Evolutionary conservation across 1,140 invertebrate species (phyloP).

Genomic region (Drosophila chauvacae): DNA sequence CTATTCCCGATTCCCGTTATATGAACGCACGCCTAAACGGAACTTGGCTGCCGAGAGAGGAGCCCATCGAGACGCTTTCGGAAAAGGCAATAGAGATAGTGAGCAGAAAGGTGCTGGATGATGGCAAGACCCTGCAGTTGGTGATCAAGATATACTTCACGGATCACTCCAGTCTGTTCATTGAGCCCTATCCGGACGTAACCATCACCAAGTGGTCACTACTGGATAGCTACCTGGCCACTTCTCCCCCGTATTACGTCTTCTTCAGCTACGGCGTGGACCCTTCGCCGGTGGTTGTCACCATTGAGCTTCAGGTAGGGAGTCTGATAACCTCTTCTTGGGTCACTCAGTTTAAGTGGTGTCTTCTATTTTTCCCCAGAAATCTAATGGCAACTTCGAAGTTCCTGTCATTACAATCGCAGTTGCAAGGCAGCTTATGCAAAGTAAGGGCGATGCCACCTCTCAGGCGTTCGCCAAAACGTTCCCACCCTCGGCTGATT

Average conservation of each 20-base stretch:
- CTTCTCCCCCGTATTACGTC: slow-evolving; percentile 87
- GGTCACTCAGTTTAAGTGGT: not conserved
- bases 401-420: slow-evolving; percentile 28
- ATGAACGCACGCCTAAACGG: slow-evolving; percentile 16
- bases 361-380: slow-evolving; percentile 49
- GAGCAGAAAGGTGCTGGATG: slow-evolving; percentile 20
- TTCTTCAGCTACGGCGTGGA: slow-evolving; percentile 87
- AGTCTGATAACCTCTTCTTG: not conserved
- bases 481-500: slow-evolving; percentile 24
- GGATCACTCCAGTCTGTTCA: slow-evolving; percentile 89
- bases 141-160: slow-evolving; percentile 86
- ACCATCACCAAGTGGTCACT: slow-evolving; percentile 88
- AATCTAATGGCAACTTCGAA: slow-evolving; percentile 72
- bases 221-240: slow-evolving; percentile 85
- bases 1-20: slow-evolving; percentile 85
- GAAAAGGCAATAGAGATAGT: slow-evolving; percentile 26
- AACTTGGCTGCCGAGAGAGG: slow-evolving; percentile 41
- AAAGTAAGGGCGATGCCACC: slow-evolving; percentile 19
- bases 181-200: slow-evolving; percentile 87
- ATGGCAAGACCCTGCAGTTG: slow-evolving; percentile 30
- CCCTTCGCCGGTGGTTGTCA: slow-evolving; percentile 86
- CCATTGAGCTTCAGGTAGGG: slow-evolving; percentile 34
- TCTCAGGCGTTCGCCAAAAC: slow-evolving; percentile 18
- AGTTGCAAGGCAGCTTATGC: slow-evolving; percentile 17
- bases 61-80: not conserved